Conservation (phyloP, 1,140 invertebrate species). For the Drosophila tsacasi region DNA sequence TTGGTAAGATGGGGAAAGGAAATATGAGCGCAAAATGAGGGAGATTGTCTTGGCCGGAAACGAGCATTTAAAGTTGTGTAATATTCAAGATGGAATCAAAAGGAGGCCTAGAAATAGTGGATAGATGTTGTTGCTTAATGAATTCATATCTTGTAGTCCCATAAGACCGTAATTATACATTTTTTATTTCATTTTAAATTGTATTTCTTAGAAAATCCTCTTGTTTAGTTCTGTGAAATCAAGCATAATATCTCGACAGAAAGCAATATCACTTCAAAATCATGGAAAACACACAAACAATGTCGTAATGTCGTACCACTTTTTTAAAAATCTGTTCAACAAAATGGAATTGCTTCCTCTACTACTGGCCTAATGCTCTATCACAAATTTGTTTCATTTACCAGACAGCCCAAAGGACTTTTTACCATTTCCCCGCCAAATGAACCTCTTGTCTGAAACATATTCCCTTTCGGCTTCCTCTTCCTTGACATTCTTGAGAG, state of each 20-base stretch:
- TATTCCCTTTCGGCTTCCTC: constrained; percentile 51
- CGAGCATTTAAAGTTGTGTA: constrained; percentile 32
- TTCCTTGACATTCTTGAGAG: constrained; percentile 8
- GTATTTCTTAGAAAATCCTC: neutral
- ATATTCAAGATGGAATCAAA: constrained; percentile 23
- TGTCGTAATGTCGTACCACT: constrained; percentile 7
- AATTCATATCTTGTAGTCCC: too few species aligned
- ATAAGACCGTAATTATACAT: neutral
- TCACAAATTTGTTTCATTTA: constrained; percentile 25
- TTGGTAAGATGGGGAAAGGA: neutral
- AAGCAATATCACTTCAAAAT: neutral
- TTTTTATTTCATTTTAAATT: neutral
- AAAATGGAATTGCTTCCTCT: constrained; percentile 27
- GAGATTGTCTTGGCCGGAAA: constrained; percentile 23
- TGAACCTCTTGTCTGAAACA: constrained; percentile 52
- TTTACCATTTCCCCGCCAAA: constrained; percentile 27
- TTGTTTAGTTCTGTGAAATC: neutral
- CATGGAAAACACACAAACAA: constrained; percentile 7
- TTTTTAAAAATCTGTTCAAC: constrained; percentile 33
- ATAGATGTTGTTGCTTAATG: neutral
- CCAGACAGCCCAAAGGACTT: constrained; percentile 21
- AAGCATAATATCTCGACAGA: neutral
- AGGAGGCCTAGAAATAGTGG: neutral
- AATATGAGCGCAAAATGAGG: constrained; percentile 1
- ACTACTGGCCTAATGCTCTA: constrained; percentile 1